Evolutionary conservation across 2,888 invertebrate genomes (phyloP), one percentile per base, ranked within the genome.

Genomic region (Molanna angustata): DNA sequence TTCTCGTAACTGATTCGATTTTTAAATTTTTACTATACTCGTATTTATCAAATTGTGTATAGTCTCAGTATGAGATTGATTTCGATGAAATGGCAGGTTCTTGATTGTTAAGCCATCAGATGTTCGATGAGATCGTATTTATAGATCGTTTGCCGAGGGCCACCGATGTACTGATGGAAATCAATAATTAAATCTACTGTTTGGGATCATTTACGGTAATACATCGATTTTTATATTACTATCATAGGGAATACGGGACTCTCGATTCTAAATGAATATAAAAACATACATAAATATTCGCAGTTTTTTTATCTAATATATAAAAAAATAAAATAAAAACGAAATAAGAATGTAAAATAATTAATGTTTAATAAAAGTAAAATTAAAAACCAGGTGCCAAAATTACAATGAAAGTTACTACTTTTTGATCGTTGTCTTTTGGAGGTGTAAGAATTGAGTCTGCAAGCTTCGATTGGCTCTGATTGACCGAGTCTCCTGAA

Each of bases 171-270:
- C 45, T 51, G 45, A 51, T 31, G 54, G 45, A 54, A 54, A 54
- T 54, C 52, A 54, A 52, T 54, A 54, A 54, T 57, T 54, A 51
- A 49, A 52, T 54, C 50, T 50, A 58, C 56, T 58, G 58, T 58
- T 56, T 58, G 58, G 58, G 58, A 58, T 56, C 58, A 58, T 58
- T 58, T 52, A 55, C 46, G 58, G 52, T 52, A 55, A 57, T 54
- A 58, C 58, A 58, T 58, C 58, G 58, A 58, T 52, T 58, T 58
- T 58, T 57, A 49, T 54, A 53, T 52, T 51, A 50, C 57, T 57
- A 57, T 54, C 50, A 53, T 56, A 56, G 52, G 39, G 45, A 49
- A 43, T 49, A 49, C 50, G 21, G 50, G 50, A 53, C 47, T 47
- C 44, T 56, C 57, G 57, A 57, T 57, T 57, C 54, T 57, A 54